Conservation (phyloP, 2,113 vertebrate species). For the Geothlypis trichas region DNA sequence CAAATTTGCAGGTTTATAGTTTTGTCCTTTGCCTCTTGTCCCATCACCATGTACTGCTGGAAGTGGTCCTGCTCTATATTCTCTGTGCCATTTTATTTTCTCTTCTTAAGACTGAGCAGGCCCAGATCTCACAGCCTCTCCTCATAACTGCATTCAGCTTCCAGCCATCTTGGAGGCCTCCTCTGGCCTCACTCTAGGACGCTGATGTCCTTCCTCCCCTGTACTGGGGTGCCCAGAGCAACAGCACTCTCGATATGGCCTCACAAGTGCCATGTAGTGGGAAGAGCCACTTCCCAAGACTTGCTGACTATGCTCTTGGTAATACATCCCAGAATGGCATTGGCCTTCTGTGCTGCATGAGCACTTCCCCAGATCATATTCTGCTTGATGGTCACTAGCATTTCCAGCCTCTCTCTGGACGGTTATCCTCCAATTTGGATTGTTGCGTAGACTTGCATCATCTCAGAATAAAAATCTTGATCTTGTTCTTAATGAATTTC, state of each 20-base stretch:
- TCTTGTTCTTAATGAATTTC: not conserved
- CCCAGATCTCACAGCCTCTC: not conserved
- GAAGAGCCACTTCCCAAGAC: not conserved
- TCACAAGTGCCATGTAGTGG: not conserved
- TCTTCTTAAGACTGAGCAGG: not conserved
- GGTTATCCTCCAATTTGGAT: not conserved
- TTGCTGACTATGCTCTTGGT: not conserved
- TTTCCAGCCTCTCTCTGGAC: not conserved
- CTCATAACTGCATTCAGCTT: not conserved
- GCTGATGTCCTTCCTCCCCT: accelerated
- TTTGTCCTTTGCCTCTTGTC: not conserved
- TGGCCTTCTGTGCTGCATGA: not conserved
- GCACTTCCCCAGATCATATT: not conserved
- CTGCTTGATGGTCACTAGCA: not conserved
- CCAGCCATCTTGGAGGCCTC: not conserved
- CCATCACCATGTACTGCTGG: not conserved
- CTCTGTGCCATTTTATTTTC: accelerated
- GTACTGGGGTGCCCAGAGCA: not conserved
- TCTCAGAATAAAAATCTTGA: not conserved
- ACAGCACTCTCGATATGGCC: not conserved
- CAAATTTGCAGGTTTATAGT: not conserved
- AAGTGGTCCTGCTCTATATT: not conserved
- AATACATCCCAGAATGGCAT: not conserved
- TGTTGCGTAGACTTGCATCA: not conserved
- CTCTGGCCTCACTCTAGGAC: not conserved